A percentile compares a stretch with the other conserved stretches of the same genome.
These are phyloP conservation scores for Eufriesea mexicana DNA, from an alignment of 1,140 invertebrate genomes.

Conservation along the genomic window DNA sequence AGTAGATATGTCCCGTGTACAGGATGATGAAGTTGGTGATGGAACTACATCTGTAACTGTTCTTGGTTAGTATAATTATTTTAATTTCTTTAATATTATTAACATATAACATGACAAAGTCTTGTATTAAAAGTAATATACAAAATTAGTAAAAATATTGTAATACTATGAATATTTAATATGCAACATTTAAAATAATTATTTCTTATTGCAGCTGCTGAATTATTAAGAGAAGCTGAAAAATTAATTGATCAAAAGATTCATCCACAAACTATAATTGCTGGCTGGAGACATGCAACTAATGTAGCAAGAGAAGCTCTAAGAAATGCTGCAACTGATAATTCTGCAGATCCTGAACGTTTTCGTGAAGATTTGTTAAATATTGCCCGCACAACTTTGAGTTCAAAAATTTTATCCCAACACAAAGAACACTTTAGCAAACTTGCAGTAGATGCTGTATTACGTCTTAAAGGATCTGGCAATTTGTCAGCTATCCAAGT, in stretches of 20 bases:
- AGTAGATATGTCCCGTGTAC: constrained; percentile 98
- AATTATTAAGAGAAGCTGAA: constrained; percentile 97
- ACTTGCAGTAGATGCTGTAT: constrained; percentile 96
- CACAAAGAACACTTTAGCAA: constrained; percentile 98
- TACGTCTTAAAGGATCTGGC: constrained; percentile 97
- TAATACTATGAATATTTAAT: neutral
- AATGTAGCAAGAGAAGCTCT: constrained; percentile 93
- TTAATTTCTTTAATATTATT: neutral
- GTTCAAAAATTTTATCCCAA: constrained; percentile 98
- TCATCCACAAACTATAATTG: constrained; percentile 98
- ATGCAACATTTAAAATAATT: constrained; percentile 16
- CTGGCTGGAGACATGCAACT: constrained; percentile 95
- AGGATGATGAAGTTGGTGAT: constrained; percentile 99
- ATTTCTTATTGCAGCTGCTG: constrained; percentile 87
- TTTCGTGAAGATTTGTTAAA: constrained; percentile 96
- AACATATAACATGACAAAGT: neutral
- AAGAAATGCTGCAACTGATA: constrained; percentile 89
- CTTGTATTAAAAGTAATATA: neutral
- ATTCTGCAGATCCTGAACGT: constrained; percentile 90
- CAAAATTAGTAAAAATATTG: neutral
- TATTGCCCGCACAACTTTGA: constrained; percentile 98
- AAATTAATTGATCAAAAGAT: constrained; percentile 96
- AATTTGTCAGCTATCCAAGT: constrained; percentile 98
- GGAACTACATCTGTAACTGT: constrained; percentile 99
- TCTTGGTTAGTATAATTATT: constrained; percentile 84